Base-by-base conservation (phyloP, 2,888 invertebrate genomes). In the Drosophila peninsularis region DNA sequence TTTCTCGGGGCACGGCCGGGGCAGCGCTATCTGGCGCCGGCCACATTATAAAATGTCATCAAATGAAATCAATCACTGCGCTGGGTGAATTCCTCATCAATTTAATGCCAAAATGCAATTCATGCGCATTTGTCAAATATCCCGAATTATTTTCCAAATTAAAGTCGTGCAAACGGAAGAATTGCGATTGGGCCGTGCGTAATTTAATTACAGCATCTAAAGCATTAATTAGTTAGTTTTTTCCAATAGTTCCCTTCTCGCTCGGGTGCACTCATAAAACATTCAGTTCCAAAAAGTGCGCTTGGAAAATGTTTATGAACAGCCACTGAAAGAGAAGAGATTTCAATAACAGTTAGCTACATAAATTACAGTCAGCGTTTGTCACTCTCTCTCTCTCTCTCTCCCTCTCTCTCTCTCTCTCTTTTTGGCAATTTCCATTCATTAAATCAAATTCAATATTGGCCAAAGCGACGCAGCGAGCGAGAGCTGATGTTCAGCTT, bases 401-500 rank as follows among this genome's bases (percentile, higher is more conserved):
- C 19, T 11, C 4, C 1, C 17, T 27, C 53, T 17, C 13, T 5
- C 5, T 39, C 17, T 14, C 13, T 10, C 41, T 52, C 44, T 62
- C 78, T 75, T 82, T 78, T 70, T 73, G 78, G 71, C 71, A 84
- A 84, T 84, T 88, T 84, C 87, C 84, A 84, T 84, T 88, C 89
- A 84, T 83, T 83, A 84, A 87, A 88, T 82, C 84, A 83, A 88
- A 83, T 84, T 86, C 87, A 84, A 88, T 88, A 88, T 86, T 88
- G 87, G 88, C 81, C 83, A 88, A 78, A 74, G 64, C 64, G 62
- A 74, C 69, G 75, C 78, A 76, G 42, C 64, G 78, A 73, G 56
- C 58, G 62, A 53, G 62, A 67, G 65, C 75, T 78, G 78, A 69
- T 69, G 69, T 74, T 52, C 49, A 54, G 11, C 24, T 19, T 44